Evolutionary conservation across 2,888 invertebrate species (phyloP).

Genomic region (Metellina segmentata): DNA sequence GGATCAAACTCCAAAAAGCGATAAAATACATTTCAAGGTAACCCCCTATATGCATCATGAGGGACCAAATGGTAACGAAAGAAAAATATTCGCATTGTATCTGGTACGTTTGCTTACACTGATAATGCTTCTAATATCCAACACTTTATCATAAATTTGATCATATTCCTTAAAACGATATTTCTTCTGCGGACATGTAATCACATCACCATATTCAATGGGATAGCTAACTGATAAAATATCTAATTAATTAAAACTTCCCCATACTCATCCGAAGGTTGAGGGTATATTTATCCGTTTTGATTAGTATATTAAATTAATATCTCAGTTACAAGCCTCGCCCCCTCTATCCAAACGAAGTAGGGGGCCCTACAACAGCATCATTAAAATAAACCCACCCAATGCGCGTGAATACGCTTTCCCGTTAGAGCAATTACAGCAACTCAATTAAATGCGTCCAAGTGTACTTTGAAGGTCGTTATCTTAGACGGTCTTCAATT

Average conservation of each 20-base stretch:
- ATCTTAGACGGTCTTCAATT: slow-evolving; percentile 69
- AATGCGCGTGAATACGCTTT: slow-evolving; percentile 13
- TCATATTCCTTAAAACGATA: too few relatives aligned
- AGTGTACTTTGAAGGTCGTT: slow-evolving; percentile 69
- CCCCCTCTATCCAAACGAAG: neutral
- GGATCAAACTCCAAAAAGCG: too few relatives aligned
- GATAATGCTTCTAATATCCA: too few relatives aligned
- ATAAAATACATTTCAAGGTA: too few relatives aligned
- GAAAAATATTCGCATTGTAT: too few relatives aligned
- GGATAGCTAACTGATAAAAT: slow-evolving; percentile 3
- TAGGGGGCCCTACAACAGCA: neutral
- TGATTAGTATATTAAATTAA: slow-evolving; percentile 61
- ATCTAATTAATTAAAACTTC: slow-evolving; percentile 13
- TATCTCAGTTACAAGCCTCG: neutral
- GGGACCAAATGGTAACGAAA: too few relatives aligned
- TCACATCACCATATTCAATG: neutral
- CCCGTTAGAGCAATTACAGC: slow-evolving; percentile 58
- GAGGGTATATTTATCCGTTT: neutral
- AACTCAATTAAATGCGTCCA: slow-evolving; percentile 65
- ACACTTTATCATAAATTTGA: too few relatives aligned
- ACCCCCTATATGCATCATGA: too few relatives aligned
- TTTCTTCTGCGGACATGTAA: too few relatives aligned
- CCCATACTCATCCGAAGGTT: neutral
- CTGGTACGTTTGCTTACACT: too few relatives aligned
- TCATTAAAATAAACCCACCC: slow-evolving; percentile 59